These are phyloP conservation scores for Notoglanidium macrostoma DNA, from an alignment of 2,797 vertebrate genomes.

Conservation along the genomic window DNA sequence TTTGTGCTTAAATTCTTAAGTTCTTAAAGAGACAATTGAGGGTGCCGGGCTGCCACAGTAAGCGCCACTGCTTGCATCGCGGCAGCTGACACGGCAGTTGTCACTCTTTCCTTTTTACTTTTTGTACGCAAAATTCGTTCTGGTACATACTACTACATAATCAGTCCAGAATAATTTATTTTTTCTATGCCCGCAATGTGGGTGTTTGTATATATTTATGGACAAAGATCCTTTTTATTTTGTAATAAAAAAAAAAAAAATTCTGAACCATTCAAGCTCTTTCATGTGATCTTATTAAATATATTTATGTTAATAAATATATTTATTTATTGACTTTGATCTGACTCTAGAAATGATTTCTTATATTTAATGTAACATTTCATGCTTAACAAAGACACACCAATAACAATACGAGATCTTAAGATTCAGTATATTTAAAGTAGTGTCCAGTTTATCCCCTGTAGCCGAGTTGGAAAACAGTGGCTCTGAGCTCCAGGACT, in stretches of 20 bases:
- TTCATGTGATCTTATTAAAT: constrained; percentile 36
- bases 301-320: constrained; percentile 13
- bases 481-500: neutral
- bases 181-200: constrained; percentile 56
- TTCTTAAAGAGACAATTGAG: constrained; percentile 20
- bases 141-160: constrained; percentile 41
- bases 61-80: constrained; percentile 23
- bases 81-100: constrained; percentile 2
- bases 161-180: constrained; percentile 57
- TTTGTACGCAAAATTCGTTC: constrained; percentile 49
- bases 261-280: constrained; percentile 27
- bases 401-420: neutral
- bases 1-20: neutral
- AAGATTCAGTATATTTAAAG: neutral
- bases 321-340: constrained; percentile 24
- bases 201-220: constrained; percentile 63
- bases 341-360: constrained; percentile 7
- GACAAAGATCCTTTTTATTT: constrained; percentile 56
- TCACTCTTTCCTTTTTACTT: constrained; percentile 30
- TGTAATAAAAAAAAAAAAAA: constrained; percentile 63
- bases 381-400: neutral
- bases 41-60: constrained; percentile 1
- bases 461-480: neutral
- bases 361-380: neutral
- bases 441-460: neutral